phyloP scores from a whole-genome alignment of 1,140 invertebrate genomes.

The Saccostrea echinata region DNA sequence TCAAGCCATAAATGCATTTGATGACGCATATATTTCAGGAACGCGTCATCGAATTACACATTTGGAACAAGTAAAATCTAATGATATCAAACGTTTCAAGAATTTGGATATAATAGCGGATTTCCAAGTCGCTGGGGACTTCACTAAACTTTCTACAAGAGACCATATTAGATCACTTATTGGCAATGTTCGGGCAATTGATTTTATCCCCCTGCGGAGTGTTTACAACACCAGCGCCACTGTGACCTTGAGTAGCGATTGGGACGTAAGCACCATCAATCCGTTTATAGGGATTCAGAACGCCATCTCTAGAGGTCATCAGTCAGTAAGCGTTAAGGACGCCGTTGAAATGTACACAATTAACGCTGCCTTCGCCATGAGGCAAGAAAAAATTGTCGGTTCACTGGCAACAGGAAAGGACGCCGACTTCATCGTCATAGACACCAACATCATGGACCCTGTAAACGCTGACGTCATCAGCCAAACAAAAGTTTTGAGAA shows the following conservation, averaged over 20 bases:
- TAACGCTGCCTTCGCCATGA: slow-evolving; percentile 58
- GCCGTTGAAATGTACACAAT: slow-evolving; percentile 62
- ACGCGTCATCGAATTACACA: slow-evolving; percentile 58
- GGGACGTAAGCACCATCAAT: slow-evolving; percentile 57
- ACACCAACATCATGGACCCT: slow-evolving; percentile 48
- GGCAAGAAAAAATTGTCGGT: slow-evolving; percentile 57
- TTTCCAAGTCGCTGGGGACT: slow-evolving; percentile 60
- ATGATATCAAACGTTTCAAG: slow-evolving; percentile 44
- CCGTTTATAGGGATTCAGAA: slow-evolving; percentile 56
- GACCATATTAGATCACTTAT: slow-evolving; percentile 28
- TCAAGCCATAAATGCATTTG: slow-evolving; percentile 55
- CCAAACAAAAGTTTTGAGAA: slow-evolving; percentile 47
- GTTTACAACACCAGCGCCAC: slow-evolving; percentile 45
- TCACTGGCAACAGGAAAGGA: slow-evolving; percentile 50
- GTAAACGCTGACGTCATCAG: background rate
- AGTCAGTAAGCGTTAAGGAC: slow-evolving; percentile 51
- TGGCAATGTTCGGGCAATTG: slow-evolving; percentile 41
- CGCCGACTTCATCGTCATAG: slow-evolving; percentile 58
- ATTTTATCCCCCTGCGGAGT: slow-evolving; percentile 50
- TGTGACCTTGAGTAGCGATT: slow-evolving; percentile 58
- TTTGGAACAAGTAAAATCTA: slow-evolving; percentile 47
- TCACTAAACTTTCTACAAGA: slow-evolving; percentile 37
- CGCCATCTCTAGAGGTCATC: slow-evolving; percentile 43
- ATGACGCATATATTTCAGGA: no score
- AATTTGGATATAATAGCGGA: slow-evolving; percentile 54